phyloP scores from a whole-genome alignment of 1,140 invertebrate species.

The Leucophenga varia region DNA sequence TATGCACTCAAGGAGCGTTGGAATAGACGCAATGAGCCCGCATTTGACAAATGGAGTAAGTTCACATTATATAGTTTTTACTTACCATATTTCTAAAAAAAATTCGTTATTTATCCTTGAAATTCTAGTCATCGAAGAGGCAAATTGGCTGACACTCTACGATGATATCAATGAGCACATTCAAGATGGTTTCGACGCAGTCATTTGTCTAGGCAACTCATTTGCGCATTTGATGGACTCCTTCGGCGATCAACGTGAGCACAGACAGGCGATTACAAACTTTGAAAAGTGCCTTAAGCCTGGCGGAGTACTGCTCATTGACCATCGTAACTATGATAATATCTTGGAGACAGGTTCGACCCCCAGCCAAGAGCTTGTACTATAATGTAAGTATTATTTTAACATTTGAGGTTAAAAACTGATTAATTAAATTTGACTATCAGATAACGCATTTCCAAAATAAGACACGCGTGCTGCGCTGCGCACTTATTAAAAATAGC shows the following conservation, averaged over 20 bases:
- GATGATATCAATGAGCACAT: slow-evolving; percentile 68
- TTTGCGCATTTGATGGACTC: slow-evolving; percentile 84
- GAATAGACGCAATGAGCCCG: slow-evolving; percentile 74
- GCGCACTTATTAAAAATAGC: too few relatives aligned
- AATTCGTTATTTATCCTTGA: slow-evolving; percentile 35
- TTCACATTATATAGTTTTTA: slow-evolving; percentile 17
- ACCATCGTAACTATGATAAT: slow-evolving; percentile 85
- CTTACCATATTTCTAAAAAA: slow-evolving; percentile 57
- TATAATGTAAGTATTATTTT: slow-evolving; percentile 72
- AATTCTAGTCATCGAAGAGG: slow-evolving; percentile 75
- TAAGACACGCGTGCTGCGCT: too few relatives aligned
- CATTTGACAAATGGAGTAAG: slow-evolving; percentile 83
- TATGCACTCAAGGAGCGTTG: slow-evolving; percentile 82
- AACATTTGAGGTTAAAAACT: neutral
- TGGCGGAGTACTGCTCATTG: slow-evolving; percentile 80
- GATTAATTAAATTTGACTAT: too few relatives aligned
- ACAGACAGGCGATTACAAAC: slow-evolving; percentile 74
- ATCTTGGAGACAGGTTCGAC: slow-evolving; percentile 73
- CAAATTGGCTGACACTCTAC: slow-evolving; percentile 74
- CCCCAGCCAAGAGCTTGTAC: slow-evolving; percentile 77
- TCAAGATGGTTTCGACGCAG: slow-evolving; percentile 71
- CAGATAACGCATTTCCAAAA: too few relatives aligned
- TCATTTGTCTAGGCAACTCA: slow-evolving; percentile 86
- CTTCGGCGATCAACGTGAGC: slow-evolving; percentile 74
- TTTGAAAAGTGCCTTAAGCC: slow-evolving; percentile 80